These are phyloP conservation scores for Apomyelois bistriatella DNA, from an alignment of 2,888 invertebrate species.

Conservation along the genomic window DNA sequence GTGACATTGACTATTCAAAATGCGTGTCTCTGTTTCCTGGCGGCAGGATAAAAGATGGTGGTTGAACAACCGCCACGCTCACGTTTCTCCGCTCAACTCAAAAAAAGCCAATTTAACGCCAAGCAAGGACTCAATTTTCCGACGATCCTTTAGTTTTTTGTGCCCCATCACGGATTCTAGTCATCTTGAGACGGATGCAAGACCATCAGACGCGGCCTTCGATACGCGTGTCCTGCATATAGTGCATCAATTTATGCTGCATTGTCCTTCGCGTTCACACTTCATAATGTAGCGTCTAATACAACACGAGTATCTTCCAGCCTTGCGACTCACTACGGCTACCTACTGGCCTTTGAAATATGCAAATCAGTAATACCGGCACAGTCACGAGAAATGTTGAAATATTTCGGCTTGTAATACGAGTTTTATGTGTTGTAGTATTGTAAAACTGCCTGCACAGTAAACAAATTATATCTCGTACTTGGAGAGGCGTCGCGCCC, in stretches of 20 bases:
- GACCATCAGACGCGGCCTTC: conserved; percentile 23
- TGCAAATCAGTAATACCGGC: conserved; percentile 24
- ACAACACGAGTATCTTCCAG: conserved; percentile 5
- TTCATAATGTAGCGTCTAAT: conserved; percentile 7
- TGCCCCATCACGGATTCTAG: conserved; percentile 52
- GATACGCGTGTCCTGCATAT: conserved; percentile 22
- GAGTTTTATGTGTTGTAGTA: conserved; percentile 24
- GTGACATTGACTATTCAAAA: conserved; percentile 49
- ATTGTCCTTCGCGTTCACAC: conserved; percentile 4
- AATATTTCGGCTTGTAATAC: conserved; percentile 28
- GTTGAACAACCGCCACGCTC: conserved; percentile 34
- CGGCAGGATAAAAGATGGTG: conserved; percentile 43
- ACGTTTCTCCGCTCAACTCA: conserved; percentile 23
- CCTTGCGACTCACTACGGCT: neutral
- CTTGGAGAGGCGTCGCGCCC: conserved; percentile 39
- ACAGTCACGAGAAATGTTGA: conserved; percentile 20
- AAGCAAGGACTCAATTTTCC: conserved; percentile 40
- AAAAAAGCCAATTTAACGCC: conserved; percentile 57
- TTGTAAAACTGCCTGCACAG: conserved; percentile 26
- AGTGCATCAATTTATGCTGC: conserved; percentile 17
- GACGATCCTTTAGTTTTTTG: conserved; percentile 44
- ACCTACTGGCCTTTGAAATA: conserved; percentile 26
- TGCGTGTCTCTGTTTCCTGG: conserved; percentile 44
- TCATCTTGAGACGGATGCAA: conserved; percentile 21
- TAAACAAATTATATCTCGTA: conserved; percentile 41